Percentiles rank a stretch among this genome's conserved stretches.
phyloP scores from a whole-genome alignment of 2,888 invertebrate species.

The Drosophila merina region DNA sequence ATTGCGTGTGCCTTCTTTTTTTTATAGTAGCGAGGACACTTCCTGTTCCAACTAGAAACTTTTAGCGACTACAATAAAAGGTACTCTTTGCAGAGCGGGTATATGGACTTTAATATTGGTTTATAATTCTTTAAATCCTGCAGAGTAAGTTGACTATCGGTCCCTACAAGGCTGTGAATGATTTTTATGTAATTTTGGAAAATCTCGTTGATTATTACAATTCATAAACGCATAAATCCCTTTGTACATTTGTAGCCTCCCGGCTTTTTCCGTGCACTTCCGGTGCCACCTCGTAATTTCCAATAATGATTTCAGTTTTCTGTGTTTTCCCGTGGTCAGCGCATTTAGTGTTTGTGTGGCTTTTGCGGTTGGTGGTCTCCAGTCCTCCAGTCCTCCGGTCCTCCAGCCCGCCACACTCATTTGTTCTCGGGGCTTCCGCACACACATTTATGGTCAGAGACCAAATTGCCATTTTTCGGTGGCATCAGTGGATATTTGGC shows the following conservation, averaged over 20 bases:
- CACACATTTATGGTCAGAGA: constrained; percentile 35
- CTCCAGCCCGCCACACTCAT: constrained; percentile 7
- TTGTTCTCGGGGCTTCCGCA: constrained; percentile 49
- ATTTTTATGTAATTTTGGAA: constrained; percentile 10
- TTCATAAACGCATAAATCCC: constrained; percentile 28
- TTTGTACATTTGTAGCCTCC: neutral
- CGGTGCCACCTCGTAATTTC: constrained; percentile 40
- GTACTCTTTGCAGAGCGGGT: neutral
- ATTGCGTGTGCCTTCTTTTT: neutral
- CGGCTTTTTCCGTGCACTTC: constrained; percentile 4
- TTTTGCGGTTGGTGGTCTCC: constrained; percentile 54
- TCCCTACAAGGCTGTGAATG: neutral
- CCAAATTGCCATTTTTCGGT: constrained; percentile 35
- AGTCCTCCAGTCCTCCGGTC: neutral
- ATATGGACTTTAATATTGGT: neutral
- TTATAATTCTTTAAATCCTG: no score
- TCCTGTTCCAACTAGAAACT: neutral
- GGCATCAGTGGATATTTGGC: constrained; percentile 21
- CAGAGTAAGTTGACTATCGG: no score
- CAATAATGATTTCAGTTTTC: constrained; percentile 44
- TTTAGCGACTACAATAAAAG: neutral
- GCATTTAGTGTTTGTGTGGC: constrained; percentile 56
- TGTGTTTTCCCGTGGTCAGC: constrained; percentile 31
- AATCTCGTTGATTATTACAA: constrained; percentile 22
- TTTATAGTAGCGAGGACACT: neutral